A percentile compares a stretch with the other conserved stretches of the same genome.
These are phyloP conservation scores for Pachycephala philippinensis DNA, from an alignment of 2,113 vertebrate species.

Conservation along the genomic window DNA sequence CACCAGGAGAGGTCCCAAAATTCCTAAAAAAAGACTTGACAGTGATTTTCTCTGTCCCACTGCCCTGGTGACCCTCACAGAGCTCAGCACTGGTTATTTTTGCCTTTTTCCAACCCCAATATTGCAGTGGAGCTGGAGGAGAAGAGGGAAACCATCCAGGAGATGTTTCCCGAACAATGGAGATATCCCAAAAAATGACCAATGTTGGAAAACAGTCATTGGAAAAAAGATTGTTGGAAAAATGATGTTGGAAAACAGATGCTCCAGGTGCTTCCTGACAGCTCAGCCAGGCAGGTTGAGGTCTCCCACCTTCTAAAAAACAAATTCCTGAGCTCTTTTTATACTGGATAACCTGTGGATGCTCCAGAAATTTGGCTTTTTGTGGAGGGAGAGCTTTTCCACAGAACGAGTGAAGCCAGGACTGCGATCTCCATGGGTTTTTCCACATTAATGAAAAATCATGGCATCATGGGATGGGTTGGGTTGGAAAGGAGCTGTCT, in stretches of 20 bases:
- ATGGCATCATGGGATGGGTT: not conserved
- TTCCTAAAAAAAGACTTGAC: not conserved
- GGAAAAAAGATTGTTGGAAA: too few species aligned
- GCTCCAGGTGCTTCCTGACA: not conserved
- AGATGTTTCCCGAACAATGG: not conserved
- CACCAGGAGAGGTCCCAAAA: not conserved
- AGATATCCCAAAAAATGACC: not conserved
- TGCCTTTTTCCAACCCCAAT: fast-evolving
- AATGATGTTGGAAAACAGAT: not conserved
- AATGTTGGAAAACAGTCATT: not conserved
- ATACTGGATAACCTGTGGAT: not conserved
- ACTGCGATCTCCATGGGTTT: not conserved
- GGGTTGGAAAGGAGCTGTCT: not conserved
- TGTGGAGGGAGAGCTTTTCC: not conserved
- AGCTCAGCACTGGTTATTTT: too few species aligned
- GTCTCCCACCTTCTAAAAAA: not conserved
- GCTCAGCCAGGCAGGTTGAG: not conserved
- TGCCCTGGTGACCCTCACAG: not conserved
- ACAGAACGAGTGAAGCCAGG: fast-evolving
- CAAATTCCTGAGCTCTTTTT: fast-evolving
- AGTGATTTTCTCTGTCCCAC: not conserved
- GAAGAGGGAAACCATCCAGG: not conserved
- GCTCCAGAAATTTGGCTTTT: not conserved
- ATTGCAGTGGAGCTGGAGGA: not conserved
- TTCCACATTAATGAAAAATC: not conserved